Evolutionary conservation across 2,113 vertebrate genomes (phyloP).

Genomic region (Nymphicus hollandicus): DNA sequence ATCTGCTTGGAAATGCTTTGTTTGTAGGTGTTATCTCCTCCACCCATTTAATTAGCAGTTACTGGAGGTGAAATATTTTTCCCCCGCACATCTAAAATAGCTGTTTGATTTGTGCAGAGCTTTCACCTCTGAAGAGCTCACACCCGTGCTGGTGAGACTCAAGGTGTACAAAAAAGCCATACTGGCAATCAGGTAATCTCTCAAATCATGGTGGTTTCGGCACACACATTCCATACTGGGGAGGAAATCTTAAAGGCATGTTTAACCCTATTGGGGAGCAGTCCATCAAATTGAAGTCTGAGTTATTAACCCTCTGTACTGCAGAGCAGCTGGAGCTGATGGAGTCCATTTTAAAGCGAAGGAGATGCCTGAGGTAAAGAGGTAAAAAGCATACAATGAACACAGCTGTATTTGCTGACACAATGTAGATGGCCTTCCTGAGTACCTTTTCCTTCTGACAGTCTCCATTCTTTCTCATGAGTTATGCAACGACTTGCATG

Average conservation of each 20-base stretch:
- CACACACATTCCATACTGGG: background rate
- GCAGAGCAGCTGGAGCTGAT: background rate
- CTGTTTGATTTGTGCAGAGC: background rate
- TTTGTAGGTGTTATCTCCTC: background rate
- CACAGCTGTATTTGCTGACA: constrained; percentile 62
- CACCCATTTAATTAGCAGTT: background rate
- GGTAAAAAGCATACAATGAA: constrained; percentile 69
- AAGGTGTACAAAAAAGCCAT: background rate
- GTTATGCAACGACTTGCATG: background rate
- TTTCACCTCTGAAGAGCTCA: background rate
- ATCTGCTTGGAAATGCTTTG: background rate
- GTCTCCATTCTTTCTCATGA: background rate
- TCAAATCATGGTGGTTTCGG: background rate
- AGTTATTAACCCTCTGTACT: background rate
- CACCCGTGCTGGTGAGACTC: background rate
- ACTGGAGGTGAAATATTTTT: background rate
- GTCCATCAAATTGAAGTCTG: background rate
- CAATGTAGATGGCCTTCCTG: constrained; percentile 44
- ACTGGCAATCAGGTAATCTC: background rate
- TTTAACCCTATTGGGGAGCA: background rate
- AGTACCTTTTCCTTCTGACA: background rate
- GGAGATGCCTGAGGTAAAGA: constrained; percentile 40
- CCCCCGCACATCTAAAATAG: background rate
- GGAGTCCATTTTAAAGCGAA: constrained; percentile 14
- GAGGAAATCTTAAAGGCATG: background rate